Conservation (phyloP, 2,113 vertebrate species). For the Paramormyrops kingsleyae region DNA sequence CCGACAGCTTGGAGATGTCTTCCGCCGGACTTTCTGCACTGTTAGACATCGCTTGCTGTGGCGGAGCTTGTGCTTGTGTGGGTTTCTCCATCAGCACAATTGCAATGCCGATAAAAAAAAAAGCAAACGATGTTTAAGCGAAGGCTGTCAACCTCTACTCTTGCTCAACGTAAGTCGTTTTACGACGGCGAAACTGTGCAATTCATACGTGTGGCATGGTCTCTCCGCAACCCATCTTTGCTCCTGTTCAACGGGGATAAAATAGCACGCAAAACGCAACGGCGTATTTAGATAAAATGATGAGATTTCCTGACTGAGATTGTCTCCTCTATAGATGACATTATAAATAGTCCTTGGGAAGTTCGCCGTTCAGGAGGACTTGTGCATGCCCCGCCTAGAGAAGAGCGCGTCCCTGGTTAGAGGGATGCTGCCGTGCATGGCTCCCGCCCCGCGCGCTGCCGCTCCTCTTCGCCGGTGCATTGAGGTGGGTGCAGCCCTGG, state of each 20-base stretch:
- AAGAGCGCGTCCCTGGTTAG: conserved; percentile 20
- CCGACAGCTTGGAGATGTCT: conserved; percentile 82
- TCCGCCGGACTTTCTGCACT: conserved; percentile 65
- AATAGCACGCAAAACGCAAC: not conserved
- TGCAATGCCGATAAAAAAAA: conserved; percentile 42
- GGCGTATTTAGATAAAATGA: not conserved
- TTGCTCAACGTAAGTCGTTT: not conserved
- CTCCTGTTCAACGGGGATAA: not conserved
- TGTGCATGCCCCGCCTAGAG: conserved; percentile 16
- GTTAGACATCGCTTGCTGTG: conserved; percentile 62
- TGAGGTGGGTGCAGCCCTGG: conserved; percentile 31
- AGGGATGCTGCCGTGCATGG: conserved; percentile 29
- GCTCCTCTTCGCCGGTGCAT: conserved; percentile 20
- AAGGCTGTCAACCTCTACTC: not conserved
- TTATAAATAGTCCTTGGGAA: conserved; percentile 33
- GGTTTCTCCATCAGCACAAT: conserved; percentile 59
- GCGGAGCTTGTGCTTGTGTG: conserved; percentile 48
- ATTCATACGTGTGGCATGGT: not conserved
- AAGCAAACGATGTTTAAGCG: conserved; percentile 35
- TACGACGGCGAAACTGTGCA: not conserved
- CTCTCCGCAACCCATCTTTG: conserved; percentile 14
- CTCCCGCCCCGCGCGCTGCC: conserved; percentile 36
- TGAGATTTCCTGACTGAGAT: not conserved
- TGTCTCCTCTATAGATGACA: not conserved
- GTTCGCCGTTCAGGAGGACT: conserved; percentile 8